These are phyloP conservation scores for Harpalus rufipes DNA, from an alignment of 2,888 invertebrate genomes.

Conservation along the genomic window DNA sequence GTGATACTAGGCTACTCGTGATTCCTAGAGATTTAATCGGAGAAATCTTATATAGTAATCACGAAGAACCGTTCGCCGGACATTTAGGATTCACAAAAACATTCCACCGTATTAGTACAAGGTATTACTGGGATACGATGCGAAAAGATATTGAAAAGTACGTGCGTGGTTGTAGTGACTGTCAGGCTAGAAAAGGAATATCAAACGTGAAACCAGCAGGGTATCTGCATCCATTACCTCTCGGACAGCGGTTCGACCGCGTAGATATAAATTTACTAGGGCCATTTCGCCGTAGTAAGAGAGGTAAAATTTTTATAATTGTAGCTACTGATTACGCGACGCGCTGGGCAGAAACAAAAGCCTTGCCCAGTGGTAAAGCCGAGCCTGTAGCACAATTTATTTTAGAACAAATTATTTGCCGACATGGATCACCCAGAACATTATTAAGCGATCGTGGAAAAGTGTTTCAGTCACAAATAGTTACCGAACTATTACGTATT, in stretches of 20 bases:
- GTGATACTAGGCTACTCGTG: background rate
- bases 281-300: constrained; percentile 68
- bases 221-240: constrained; percentile 52
- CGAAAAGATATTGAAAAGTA: constrained; percentile 67
- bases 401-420: too few relatives aligned
- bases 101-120: constrained; percentile 54
- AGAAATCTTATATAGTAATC: constrained; percentile 43
- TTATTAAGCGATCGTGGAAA: background rate
- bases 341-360: too few relatives aligned
- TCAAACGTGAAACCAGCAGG: constrained; percentile 67
- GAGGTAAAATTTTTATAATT: too few relatives aligned
- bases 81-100: constrained; percentile 66
- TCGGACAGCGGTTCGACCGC: constrained; percentile 63
- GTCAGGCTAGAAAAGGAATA: constrained; percentile 69
- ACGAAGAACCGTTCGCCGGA: constrained; percentile 69
- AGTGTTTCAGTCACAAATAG: constrained; percentile 54
- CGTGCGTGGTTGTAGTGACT: constrained; percentile 68
- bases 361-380: too few relatives aligned
- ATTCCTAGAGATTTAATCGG: background rate
- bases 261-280: constrained; percentile 69
- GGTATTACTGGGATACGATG: constrained; percentile 69
- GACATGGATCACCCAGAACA: too few relatives aligned
- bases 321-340: too few relatives aligned
- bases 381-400: too few relatives aligned
- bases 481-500: constrained; percentile 68